phyloP scores from a whole-genome alignment of 2,797 vertebrate species.

The Sebastes alutus region DNA sequence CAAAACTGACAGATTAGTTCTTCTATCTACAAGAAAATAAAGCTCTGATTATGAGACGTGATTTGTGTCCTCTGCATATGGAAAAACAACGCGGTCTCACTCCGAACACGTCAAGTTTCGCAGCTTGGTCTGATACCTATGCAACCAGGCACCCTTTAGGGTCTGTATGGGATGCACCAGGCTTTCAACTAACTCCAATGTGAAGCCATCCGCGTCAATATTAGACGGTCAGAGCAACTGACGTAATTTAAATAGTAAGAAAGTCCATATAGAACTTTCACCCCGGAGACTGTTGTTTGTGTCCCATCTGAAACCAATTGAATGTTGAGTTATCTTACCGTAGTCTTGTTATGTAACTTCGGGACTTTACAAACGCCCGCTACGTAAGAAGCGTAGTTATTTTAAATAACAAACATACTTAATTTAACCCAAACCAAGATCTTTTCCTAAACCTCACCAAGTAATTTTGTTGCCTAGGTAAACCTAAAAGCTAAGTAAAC shows the following conservation, averaged over 20 bases:
- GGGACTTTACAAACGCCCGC: too few species aligned
- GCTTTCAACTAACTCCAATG: background rate
- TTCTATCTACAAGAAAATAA: background rate
- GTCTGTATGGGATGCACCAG: rapidly evolving
- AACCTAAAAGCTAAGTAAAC: background rate
- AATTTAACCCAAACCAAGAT: background rate
- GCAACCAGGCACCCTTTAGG: background rate
- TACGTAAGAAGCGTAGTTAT: background rate
- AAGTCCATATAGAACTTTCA: background rate
- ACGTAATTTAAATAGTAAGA: background rate
- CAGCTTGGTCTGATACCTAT: background rate
- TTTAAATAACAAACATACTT: background rate
- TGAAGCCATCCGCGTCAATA: background rate
- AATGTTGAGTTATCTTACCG: background rate
- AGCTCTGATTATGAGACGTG: background rate
- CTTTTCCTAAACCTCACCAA: background rate
- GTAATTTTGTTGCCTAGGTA: background rate
- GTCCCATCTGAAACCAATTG: background rate
- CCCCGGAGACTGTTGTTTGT: too few species aligned
- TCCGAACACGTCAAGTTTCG: too few species aligned
- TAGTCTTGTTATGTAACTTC: background rate
- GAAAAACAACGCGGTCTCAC: background rate
- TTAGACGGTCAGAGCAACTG: background rate
- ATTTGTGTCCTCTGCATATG: too few species aligned
- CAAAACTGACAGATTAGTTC: background rate